phyloP scores from a whole-genome alignment of 2,797 vertebrate genomes.

The Macropodus opercularis region DNA sequence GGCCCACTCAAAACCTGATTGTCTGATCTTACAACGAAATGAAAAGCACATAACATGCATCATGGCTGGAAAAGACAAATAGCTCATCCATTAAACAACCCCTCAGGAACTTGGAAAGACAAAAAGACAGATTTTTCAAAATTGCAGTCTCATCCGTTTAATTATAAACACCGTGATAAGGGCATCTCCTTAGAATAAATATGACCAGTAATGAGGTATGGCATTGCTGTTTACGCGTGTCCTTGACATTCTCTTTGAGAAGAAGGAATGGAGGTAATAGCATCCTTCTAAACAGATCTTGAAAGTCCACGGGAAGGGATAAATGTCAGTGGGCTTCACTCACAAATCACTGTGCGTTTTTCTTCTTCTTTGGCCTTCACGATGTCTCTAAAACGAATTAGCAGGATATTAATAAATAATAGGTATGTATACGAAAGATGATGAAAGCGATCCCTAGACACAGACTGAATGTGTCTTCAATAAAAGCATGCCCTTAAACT shows the following conservation, averaged over 20 bases:
- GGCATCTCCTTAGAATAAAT: slow-evolving; percentile 77
- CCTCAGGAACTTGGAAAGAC: slow-evolving; percentile 29
- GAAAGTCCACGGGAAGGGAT: slow-evolving; percentile 73
- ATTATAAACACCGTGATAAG: slow-evolving; percentile 75
- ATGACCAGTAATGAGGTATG: slow-evolving; percentile 76
- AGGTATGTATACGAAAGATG: slow-evolving; percentile 54
- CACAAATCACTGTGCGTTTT: slow-evolving; percentile 72
- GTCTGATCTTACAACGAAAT: slow-evolving; percentile 61
- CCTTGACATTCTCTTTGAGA: slow-evolving; percentile 83
- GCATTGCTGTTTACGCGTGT: slow-evolving; percentile 74
- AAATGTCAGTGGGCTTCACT: slow-evolving; percentile 81
- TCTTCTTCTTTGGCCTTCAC: slow-evolving; percentile 76
- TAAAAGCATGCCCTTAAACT: slow-evolving; percentile 68
- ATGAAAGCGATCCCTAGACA: slow-evolving; percentile 69
- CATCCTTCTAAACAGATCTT: slow-evolving; percentile 75
- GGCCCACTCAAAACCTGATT: slow-evolving; percentile 55
- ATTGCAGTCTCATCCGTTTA: slow-evolving; percentile 72
- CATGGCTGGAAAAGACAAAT: slow-evolving; percentile 62
- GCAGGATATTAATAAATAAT: slow-evolving; percentile 71
- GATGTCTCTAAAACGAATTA: slow-evolving; percentile 66
- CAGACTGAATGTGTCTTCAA: slow-evolving; percentile 51
- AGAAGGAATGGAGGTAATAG: slow-evolving; percentile 53
- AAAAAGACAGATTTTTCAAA: slow-evolving; percentile 65
- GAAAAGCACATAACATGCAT: slow-evolving; percentile 56
- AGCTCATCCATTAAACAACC: slow-evolving; percentile 55